Base-by-base conservation (phyloP, 2,113 vertebrate species). In the Prochilodus magdalenae region DNA sequence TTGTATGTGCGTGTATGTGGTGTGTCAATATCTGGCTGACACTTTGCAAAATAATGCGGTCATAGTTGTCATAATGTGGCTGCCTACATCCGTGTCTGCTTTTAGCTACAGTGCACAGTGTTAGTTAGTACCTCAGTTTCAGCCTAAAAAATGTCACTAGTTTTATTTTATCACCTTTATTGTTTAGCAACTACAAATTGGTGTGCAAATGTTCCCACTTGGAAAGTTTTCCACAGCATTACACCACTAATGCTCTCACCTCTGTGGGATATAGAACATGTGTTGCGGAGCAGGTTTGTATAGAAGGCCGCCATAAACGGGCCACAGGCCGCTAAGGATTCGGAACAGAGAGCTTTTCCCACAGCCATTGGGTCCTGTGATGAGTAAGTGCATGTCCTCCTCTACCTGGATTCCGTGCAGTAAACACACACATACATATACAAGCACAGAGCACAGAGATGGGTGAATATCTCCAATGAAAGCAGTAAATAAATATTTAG, bases 181-280 rank as follows among this genome's bases (percentile, higher is more conserved):
- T n/a, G n/a, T n/a, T n/a, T n/a, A n/a, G n/a, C n/a, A n/a, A n/a
- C n/a, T n/a, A n/a, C n/a, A n/a, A n/a, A n/a, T n/a, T n/a, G n/a
- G n/a, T 11, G 8, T 44, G 5, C 40, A 44, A 44, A 44, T 44
- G 40, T n/a, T n/a, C n/a, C n/a, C n/a, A n/a, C n/a, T n/a, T n/a
- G n/a, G n/a, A n/a, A n/a, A n/a, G n/a, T n/a, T n/a, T n/a, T n/a
- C n/a, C n/a, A n/a, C 8, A 7, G 8, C 40, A 44, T 11, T 44
- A 44, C 8, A 4, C 40, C 40, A 5, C 40, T 44, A 44, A 26
- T 15, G 24, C 1, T n/a, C 60, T 77, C 89, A 99, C 98, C 98
- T 98, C 90, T 99, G 98, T 85, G 98, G 98, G 89, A 99, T 99
- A 92, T 99, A 99, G 92, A 99, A 99, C 97, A 99, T 95, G 69